Evolutionary conservation across 2,113 vertebrate genomes (phyloP), one percentile per base, ranked within the genome.

Genomic region (Anguilla japonica): DNA sequence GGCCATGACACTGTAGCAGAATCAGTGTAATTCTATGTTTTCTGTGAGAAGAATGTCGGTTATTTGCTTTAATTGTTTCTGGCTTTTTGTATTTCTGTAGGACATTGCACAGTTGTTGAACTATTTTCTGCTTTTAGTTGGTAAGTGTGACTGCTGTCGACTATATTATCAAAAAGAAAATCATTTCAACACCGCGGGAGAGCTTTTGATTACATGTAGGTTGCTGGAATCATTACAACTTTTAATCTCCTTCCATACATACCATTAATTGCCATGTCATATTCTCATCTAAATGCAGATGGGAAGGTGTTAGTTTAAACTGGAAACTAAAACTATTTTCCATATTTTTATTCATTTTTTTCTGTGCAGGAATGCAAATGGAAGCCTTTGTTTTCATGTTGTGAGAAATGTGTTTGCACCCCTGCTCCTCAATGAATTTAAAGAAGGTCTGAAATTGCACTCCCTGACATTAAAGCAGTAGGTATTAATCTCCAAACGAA

Each of bases 211-310:
- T 41, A 85, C 43, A 41, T 26, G 78, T 78, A 63, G 14, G 2
- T 41, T 81, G 34, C 22, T 41, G 18, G 34, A 81, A n/a, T 81
- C 75, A 87, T 86, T 90, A 57, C 11, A 41, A 56, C 88, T 67
- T 85, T 83, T 81, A 88, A 86, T 89, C 79, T 81, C 39, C 88
- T 46, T 88, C 83, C 90, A 83, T 43, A 88, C 88, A 92, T 92
- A 91, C 63, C 16, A 94, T 87, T 91, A 92, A 94, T 93, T 92
- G 90, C 88, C 86, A 85, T 89, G 87, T 92, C 91, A 91, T 92
- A 94, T 94, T 94, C 92, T 92, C 91, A 95, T 94, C 92, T 95
- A 94, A 93, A 95, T 95, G 94, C 91, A 95, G 95, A 95, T 95
- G 91, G 90, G 88, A 84, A 88, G 7, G 82, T 86, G 91, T 92